These are phyloP conservation scores for Macroglossus sobrinus DNA, from an alignment of 2,113 vertebrate genomes.

Conservation along the genomic window DNA sequence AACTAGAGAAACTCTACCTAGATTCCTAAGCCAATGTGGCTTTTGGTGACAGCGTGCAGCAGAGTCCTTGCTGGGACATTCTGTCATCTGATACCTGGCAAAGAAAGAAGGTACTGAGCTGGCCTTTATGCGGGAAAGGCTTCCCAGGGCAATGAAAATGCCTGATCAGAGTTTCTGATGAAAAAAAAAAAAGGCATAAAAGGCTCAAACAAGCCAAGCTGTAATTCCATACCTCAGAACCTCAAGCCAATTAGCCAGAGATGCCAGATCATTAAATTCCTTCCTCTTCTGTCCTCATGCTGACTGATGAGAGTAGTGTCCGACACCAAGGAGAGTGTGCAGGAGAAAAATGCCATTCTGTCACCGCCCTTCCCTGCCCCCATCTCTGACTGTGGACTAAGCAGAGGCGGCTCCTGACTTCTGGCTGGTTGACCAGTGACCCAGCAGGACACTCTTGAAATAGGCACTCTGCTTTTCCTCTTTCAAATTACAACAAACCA, in stretches of 20 bases:
- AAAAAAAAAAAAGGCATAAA: not conserved
- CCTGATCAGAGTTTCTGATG: conserved; percentile 15
- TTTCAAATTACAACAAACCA: conserved; percentile 10
- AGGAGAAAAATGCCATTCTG: not conserved
- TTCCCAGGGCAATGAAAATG: conserved; percentile 31
- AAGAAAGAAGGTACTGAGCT: not conserved
- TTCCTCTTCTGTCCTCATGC: not conserved
- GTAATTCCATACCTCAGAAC: not conserved
- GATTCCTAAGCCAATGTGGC: not conserved
- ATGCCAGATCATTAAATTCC: not conserved
- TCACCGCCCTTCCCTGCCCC: not conserved
- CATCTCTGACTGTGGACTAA: not conserved
- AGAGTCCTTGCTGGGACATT: conserved; percentile 16
- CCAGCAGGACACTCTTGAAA: not conserved
- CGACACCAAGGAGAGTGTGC: not conserved
- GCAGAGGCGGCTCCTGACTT: not conserved
- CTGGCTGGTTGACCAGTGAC: not conserved
- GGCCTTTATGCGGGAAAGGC: not conserved
- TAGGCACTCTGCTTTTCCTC: not conserved
- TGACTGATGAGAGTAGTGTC: not conserved
- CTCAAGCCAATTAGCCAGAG: not conserved
- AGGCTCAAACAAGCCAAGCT: not conserved
- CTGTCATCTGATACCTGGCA: conserved; percentile 52
- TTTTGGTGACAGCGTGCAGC: not conserved
- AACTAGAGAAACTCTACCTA: conserved; percentile 31